Percentiles rank a stretch among this genome's conserved stretches.
Evolutionary conservation across 64 coral and sea anemone genomes (phyloP).

Genomic region (Catalaphyllia jardinei): DNA sequence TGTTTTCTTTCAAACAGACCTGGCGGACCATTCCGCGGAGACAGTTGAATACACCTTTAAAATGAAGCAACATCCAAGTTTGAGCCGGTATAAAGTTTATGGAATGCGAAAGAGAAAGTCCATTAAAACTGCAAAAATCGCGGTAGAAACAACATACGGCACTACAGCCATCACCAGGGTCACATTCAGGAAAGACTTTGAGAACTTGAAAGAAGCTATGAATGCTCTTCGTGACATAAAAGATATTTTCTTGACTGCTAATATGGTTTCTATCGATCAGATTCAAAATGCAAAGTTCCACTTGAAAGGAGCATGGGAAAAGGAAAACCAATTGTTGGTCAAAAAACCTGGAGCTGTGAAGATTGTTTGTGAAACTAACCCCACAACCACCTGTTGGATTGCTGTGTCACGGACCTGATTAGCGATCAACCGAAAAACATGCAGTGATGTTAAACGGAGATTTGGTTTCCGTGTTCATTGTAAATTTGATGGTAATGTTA

Average conservation of each 20-base stretch:
- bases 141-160: background rate
- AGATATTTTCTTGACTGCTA: background rate
- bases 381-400: background rate
- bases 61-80: background rate
- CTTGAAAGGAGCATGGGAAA: background rate
- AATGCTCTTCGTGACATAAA: background rate
- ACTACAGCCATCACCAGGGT: background rate
- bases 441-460: background rate
- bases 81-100: background rate
- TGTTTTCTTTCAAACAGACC: background rate
- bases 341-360: background rate
- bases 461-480: no score
- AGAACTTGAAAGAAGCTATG: background rate
- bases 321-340: background rate
- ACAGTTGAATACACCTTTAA: slow-evolving; percentile 14
- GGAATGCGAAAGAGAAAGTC: background rate
- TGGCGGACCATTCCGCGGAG: background rate
- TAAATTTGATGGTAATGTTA: no score
- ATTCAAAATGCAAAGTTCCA: background rate
- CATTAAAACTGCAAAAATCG: background rate
- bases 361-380: slow-evolving; percentile 21
- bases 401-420: background rate
- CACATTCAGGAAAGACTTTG: background rate
- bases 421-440: background rate
- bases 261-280: background rate